Conservation (phyloP, 2,888 invertebrate genomes). For the Aquatica leii region DNA sequence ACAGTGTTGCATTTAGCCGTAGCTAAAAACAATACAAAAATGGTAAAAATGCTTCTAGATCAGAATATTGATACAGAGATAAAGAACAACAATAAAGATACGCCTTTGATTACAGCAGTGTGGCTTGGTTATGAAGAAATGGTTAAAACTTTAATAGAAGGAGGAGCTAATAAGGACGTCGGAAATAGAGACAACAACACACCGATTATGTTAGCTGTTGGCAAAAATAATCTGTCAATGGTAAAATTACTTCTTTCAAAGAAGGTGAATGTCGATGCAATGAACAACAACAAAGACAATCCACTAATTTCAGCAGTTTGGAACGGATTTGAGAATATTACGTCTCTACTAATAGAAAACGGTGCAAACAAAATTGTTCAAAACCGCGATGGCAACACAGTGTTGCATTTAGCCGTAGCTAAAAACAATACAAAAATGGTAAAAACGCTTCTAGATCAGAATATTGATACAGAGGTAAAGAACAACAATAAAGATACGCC, state of each 20-base stretch:
- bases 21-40: not conserved
- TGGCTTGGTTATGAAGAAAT: not conserved
- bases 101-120: not conserved
- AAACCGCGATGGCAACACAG: slow-evolving; percentile 1
- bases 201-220: not conserved
- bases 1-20: not conserved
- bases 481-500: not conserved
- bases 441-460: not conserved
- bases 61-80: not conserved
- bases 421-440: not conserved
- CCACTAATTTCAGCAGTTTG: not conserved
- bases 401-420: not conserved
- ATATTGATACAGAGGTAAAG: not conserved
- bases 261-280: not conserved
- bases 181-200: slow-evolving; percentile 9
- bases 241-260: not conserved
- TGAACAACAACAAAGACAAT: not conserved
- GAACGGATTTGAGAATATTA: not conserved
- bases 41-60: not conserved
- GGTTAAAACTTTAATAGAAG: not conserved
- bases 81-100: not conserved
- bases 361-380: not conserved
- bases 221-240: not conserved
- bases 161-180: not conserved
- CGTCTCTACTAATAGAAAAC: not conserved